phyloP scores from a whole-genome alignment of 2,888 invertebrate species.

The Phrixothrix hirtus region DNA sequence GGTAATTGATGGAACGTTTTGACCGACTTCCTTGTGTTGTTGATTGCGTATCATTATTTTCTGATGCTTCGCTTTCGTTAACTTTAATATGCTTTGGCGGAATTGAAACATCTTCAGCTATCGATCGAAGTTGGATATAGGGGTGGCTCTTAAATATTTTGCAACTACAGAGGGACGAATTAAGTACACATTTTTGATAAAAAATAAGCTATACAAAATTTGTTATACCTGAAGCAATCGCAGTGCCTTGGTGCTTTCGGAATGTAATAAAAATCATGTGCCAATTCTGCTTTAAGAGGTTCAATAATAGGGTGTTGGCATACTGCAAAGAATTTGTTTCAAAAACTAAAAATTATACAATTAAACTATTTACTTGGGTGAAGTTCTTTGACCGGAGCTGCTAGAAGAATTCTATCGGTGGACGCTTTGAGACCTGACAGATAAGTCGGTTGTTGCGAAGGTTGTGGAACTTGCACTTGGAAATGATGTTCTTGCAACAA shows the following conservation, averaged over 20 bases:
- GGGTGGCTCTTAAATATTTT: too few relatives aligned
- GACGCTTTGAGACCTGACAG: constrained; percentile 40
- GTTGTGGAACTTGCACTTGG: constrained; percentile 39
- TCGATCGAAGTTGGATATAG: too few relatives aligned
- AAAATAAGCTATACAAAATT: too few relatives aligned
- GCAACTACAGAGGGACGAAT: too few relatives aligned
- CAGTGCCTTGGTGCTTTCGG: background rate
- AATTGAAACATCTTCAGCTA: too few relatives aligned
- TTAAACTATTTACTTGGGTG: background rate
- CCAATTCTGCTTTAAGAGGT: background rate
- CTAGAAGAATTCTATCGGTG: constrained; percentile 46
- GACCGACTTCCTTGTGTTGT: background rate
- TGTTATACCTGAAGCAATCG: background rate
- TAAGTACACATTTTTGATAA: too few relatives aligned
- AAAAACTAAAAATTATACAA: background rate
- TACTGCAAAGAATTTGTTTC: background rate
- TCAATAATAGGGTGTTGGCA: background rate
- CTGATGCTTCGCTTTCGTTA: background rate
- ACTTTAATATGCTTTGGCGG: too few relatives aligned
- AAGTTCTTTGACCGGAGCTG: constrained; percentile 30
- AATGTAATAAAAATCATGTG: background rate
- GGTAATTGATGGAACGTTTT: constrained; percentile 9
- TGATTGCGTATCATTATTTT: too few relatives aligned
- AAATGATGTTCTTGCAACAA: constrained; percentile 32
- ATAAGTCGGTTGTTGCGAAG: constrained; percentile 7